Base-by-base conservation (phyloP, 2,797 vertebrate genomes). In the Emydoidea blandingii region DNA sequence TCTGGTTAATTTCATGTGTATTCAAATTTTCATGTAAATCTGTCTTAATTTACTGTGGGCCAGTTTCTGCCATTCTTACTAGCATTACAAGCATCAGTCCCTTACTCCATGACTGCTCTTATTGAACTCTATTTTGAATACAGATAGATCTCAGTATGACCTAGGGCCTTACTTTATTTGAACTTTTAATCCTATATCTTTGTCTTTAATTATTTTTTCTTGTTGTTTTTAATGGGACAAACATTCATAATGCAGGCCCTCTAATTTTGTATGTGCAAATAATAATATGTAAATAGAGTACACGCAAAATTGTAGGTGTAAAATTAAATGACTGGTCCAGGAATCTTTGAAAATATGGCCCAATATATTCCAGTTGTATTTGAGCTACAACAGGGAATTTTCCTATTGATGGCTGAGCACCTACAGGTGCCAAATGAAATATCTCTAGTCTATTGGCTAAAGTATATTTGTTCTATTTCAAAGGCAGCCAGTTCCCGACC, bases 1-100 rank as follows among this genome's bases (percentile, higher is more conserved):
- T 94, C 54, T 83, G 41, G 92, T 96, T 95, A 90, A 93, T 79
- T 47, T 3, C 1, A 83, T 59, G 96, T 85, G 52, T 92, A 27
- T 83, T 97, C 79, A 95, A 96, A 95, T 95, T 96, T 97, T 96
- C 79, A 96, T 95, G 49, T 21, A 52, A 29, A 2, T 96, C 14
- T 12, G 79, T 56, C 94, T 85, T 91, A 92, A 95, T 91, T 94
- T 91, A 49, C 53, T 54, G 19, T 41, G 50, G 87, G 79, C 62
- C 83, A 88, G 27, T n/a, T 94, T 94, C 83, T 92, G 53, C 9
- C 3, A 47, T 44, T 65, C 44, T 91, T 76, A 95, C 79, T 93
- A 12, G 84, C 62, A 89, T 8, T 72, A 50, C 14, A 50, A 50
- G 50, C 50, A 16, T 50, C 50, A 50, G 50, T 11, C 15, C 31